Percentiles rank a stretch among this genome's conserved stretches.
phyloP scores from a whole-genome alignment of 2,888 invertebrate genomes.

The Choreutis nemorana region DNA sequence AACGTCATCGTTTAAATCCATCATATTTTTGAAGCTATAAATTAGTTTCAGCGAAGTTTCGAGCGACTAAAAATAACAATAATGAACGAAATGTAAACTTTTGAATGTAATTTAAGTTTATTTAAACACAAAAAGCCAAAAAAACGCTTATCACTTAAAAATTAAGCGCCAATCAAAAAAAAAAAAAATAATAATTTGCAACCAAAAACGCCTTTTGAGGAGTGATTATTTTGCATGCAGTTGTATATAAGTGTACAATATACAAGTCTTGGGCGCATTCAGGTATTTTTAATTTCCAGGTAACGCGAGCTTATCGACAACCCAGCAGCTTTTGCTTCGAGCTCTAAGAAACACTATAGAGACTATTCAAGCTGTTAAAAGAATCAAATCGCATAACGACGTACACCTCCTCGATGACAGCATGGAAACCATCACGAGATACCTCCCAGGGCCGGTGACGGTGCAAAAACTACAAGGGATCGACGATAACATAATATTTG shows the following conservation, averaged over 20 bases:
- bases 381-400: constrained; percentile 33
- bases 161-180: no score
- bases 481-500: constrained; percentile 36
- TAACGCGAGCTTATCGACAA: constrained; percentile 11
- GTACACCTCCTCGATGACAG: constrained; percentile 19
- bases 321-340: constrained; percentile 16
- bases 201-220: no score
- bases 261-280: constrained; percentile 55
- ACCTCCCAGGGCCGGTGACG: constrained; percentile 68
- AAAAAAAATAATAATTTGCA: no score
- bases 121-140: no score
- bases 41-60: no score
- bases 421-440: constrained; percentile 15
- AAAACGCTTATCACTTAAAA: no score
- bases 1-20: no score
- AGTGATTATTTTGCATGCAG: no score
- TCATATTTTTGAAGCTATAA: no score
- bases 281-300: constrained; percentile 51
- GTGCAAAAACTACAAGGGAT: constrained; percentile 69
- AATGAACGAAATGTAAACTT: constrained; percentile 12
- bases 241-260: no score
- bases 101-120: no score
- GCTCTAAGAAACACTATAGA: constrained; percentile 30
- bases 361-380: constrained; percentile 24
- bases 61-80: no score